Conservation (phyloP, 2,888 invertebrate species). For the Eulithis prunata region DNA sequence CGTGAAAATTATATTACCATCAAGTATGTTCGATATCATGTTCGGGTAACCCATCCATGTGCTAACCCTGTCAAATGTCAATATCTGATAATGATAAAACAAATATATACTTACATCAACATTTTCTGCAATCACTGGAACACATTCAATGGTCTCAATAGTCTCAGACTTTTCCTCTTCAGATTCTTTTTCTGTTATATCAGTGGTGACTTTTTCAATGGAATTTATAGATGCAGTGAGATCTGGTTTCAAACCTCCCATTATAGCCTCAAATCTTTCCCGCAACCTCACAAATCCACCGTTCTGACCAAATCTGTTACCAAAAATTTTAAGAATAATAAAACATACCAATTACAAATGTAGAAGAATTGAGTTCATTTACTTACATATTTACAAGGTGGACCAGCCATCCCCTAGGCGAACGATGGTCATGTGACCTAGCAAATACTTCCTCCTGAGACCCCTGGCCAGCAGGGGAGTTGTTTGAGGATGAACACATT, state of each 20-base stretch:
- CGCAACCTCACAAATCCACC: slow-evolving; percentile 95
- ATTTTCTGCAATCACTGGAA: slow-evolving; percentile 59
- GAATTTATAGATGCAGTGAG: slow-evolving; percentile 69
- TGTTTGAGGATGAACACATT: slow-evolving; percentile 50
- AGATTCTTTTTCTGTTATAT: slow-evolving; percentile 70
- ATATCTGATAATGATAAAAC: too few species aligned
- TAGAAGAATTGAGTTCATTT: not conserved
- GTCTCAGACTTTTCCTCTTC: slow-evolving; percentile 63
- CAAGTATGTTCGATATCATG: too few species aligned
- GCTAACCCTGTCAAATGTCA: too few species aligned
- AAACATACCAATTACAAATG: not conserved
- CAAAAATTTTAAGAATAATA: slow-evolving; percentile 1
- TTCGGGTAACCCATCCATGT: too few species aligned
- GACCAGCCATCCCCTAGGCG: slow-evolving; percentile 97
- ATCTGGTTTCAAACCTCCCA: slow-evolving; percentile 83
- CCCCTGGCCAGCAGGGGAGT: slow-evolving; percentile 81
- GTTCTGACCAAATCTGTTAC: slow-evolving; percentile 90
- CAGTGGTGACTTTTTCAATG: slow-evolving; percentile 73
- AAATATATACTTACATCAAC: slow-evolving; percentile 60
- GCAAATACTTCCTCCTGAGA: slow-evolving; percentile 86
- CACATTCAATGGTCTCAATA: slow-evolving; percentile 56
- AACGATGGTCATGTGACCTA: slow-evolving; percentile 90
- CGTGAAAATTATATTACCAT: not conserved
- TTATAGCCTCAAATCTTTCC: slow-evolving; percentile 91
- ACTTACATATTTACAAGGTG: slow-evolving; percentile 94